Conservation (phyloP, 2,113 vertebrate species). For the Irena cyanogastra region DNA sequence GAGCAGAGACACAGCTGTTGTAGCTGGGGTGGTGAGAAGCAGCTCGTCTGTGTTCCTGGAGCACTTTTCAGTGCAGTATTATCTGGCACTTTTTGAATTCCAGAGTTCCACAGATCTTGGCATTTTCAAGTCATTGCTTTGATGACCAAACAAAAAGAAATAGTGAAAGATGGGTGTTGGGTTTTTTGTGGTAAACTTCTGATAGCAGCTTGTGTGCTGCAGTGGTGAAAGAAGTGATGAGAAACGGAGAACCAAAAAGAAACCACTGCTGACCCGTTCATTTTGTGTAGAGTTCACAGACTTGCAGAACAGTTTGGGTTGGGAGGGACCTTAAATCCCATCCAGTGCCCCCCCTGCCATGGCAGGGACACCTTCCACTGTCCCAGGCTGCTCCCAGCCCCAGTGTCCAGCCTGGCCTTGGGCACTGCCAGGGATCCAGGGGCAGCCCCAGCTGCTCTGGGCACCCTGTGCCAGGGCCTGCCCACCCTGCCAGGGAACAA, state of each 20-base stretch:
- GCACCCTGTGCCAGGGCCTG: not conserved
- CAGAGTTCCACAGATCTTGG: not conserved
- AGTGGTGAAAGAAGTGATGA: not conserved
- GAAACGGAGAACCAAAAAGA: not conserved
- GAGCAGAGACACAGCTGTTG: fast-evolving
- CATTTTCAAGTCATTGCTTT: not conserved
- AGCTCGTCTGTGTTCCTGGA: not conserved
- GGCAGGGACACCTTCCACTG: not conserved
- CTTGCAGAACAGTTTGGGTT: fast-evolving
- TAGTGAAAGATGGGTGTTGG: fast-evolving
- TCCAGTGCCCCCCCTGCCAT: fast-evolving
- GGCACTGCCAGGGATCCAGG: not conserved
- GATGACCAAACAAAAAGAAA: not conserved
- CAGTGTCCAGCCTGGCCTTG: not conserved
- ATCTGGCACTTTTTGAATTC: not conserved
- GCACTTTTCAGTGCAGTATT: not conserved
- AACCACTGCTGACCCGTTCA: not conserved
- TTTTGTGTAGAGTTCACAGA: not conserved
- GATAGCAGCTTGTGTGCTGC: not conserved
- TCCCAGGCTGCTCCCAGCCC: not conserved
- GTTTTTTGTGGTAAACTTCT: not conserved
- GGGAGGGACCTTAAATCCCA: fast-evolving
- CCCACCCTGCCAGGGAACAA: not conserved
- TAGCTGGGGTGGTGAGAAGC: not conserved
- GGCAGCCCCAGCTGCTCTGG: not conserved